Conservation (phyloP, 2,888 invertebrate genomes). For the Thumatha senex region DNA sequence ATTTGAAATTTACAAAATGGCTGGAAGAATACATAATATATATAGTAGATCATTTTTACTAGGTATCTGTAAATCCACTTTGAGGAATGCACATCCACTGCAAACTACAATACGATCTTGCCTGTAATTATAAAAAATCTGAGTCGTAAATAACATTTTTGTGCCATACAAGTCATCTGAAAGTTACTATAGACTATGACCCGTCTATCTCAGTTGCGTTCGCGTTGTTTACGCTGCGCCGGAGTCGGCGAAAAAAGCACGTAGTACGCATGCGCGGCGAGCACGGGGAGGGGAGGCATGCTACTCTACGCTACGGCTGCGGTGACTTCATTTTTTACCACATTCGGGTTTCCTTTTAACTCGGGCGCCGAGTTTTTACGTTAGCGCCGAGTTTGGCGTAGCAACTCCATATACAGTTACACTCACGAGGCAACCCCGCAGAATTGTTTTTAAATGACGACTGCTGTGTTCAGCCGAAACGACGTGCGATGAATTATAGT, state of each 20-base stretch:
- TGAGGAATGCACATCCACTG: background rate
- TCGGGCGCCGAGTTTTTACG: slow-evolving; percentile 71
- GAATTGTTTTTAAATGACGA: slow-evolving; percentile 78
- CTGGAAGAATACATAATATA: slow-evolving; percentile 18
- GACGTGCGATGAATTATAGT: slow-evolving; percentile 33
- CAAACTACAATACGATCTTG: background rate
- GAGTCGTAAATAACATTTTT: too few relatives aligned
- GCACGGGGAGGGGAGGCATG: slow-evolving; percentile 43
- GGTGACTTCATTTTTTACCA: slow-evolving; percentile 59
- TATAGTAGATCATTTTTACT: background rate
- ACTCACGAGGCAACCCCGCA: slow-evolving; percentile 75
- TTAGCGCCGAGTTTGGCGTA: slow-evolving; percentile 71
- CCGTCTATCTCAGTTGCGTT: slow-evolving; percentile 52
- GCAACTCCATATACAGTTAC: slow-evolving; percentile 80
- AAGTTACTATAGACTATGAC: slow-evolving; percentile 27
- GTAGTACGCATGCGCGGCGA: slow-evolving; percentile 62
- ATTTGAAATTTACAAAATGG: slow-evolving; percentile 22
- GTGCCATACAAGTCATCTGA: too few relatives aligned
- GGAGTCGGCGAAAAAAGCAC: slow-evolving; percentile 55
- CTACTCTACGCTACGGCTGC: slow-evolving; percentile 65
- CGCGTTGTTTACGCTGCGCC: slow-evolving; percentile 33
- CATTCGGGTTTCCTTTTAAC: slow-evolving; percentile 72
- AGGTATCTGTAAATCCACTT: too few relatives aligned
- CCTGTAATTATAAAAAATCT: background rate
- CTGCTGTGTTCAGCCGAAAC: slow-evolving; percentile 48